Conservation (phyloP, 2,113 vertebrate genomes). For the Alligator sinensis region DNA sequence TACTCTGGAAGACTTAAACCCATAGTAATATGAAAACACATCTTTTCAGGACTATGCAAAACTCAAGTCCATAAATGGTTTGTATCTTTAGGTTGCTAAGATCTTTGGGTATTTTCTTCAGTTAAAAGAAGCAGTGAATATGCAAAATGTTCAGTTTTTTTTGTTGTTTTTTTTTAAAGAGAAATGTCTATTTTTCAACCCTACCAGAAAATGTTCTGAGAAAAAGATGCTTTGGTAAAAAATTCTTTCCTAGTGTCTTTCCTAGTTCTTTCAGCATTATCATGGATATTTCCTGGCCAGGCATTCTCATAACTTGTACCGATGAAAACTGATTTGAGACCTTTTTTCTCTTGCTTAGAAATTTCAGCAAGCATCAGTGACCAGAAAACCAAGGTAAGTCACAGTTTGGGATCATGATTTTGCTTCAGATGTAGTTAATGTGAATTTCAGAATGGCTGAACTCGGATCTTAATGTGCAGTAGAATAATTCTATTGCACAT, state of each 20-base stretch:
- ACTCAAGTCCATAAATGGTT: not conserved
- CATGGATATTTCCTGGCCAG: not conserved
- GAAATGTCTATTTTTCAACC: not conserved
- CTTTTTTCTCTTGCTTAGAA: not conserved
- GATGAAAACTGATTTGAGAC: not conserved
- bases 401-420: too few relatives aligned
- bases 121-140: not conserved
- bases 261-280: not conserved
- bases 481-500: too few relatives aligned
- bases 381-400: not conserved
- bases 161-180: not conserved
- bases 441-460: not conserved
- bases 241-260: too few relatives aligned
- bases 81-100: not conserved
- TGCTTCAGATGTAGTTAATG: not conserved
- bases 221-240: not conserved
- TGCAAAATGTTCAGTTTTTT: not conserved
- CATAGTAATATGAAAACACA: not conserved
- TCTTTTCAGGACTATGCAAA: not conserved
- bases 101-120: not conserved
- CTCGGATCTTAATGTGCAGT: too few relatives aligned
- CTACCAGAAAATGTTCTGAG: not conserved
- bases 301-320: not conserved
- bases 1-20: not conserved
- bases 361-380: not conserved